Percentiles rank a stretch among this genome's conserved stretches.
Conservation (phyloP, 2,888 invertebrate species). For the Smittia sp. region DNA sequence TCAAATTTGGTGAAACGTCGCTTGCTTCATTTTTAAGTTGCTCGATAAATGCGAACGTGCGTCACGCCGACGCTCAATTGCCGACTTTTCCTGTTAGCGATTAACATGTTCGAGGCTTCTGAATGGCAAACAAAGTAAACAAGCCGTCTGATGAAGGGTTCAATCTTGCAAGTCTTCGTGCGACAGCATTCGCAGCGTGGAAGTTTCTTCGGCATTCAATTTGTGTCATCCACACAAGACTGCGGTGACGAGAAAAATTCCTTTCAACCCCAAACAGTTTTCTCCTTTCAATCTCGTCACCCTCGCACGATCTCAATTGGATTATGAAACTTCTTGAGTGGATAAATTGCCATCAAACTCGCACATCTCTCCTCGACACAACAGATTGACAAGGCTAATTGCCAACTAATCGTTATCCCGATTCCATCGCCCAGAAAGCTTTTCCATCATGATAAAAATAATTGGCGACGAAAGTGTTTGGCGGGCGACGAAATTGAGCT, state of each 20-base stretch:
- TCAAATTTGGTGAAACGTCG: constrained; percentile 11
- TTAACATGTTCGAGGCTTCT: constrained; percentile 19
- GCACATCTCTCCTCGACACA: not conserved
- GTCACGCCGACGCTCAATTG: constrained; percentile 37
- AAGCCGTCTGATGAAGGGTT: not conserved
- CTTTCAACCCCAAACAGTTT: constrained; percentile 22
- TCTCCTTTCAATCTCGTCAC: constrained; percentile 13
- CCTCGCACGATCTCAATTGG: constrained; percentile 26
- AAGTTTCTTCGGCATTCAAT: not conserved
- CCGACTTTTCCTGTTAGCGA: constrained; percentile 19
- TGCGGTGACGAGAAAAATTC: constrained; percentile 14
- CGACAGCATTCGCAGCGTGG: not conserved
- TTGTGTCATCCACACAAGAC: constrained; percentile 26
- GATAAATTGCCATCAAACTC: constrained; percentile 14
- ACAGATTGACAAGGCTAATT: constrained; percentile 10
- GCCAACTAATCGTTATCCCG: constrained; percentile 15
- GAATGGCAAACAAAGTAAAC: not conserved
- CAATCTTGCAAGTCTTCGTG: not conserved
- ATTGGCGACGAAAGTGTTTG: constrained; percentile 37
- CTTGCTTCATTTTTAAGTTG: constrained; percentile 24
- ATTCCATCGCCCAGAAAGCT: not conserved
- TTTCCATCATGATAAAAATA: constrained; percentile 33
- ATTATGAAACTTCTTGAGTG: constrained; percentile 39
- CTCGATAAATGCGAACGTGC: constrained; percentile 28
- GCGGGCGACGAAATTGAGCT: not conserved